Evolutionary conservation across 2,888 invertebrate species (phyloP), one percentile per base, ranked within the genome.

Genomic region (Tipula vernalis): DNA sequence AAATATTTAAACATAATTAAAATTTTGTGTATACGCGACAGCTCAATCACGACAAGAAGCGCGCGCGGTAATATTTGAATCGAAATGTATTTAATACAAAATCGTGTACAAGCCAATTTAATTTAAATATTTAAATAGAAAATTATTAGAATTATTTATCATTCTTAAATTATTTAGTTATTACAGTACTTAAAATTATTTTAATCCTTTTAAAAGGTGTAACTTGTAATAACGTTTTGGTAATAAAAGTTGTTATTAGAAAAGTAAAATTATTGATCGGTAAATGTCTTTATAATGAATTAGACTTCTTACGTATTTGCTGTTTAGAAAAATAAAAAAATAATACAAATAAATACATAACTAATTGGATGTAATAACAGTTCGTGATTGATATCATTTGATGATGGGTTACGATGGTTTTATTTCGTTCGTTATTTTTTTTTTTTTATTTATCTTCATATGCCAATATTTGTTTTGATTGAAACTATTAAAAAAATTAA

Each of bases 351-450:
- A 44, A 51, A 51, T 5, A 28, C 28, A 71, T 71, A 71, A 71
- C 71, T 71, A 71, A 71, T 71, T 71, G 71, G 71, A 71, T 71
- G 71, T 71, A 71, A 71, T 71, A 71, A 18, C 71, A 71, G 71
- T 71, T 71, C 71, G 71, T 71, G 71, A 71, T 71, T 71, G 71
- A 71, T 71, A 71, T 71, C 71, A 71, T 71, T 71, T 71, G 71
- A 71, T 71, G 71, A 71, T 71, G 71, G 71, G 71, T 28, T 71
- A 71, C 71, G 71, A 10, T 71, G 71, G 18, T 28, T 71, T 71
- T 71, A 10, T 71, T 51, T 51, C 71, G 71, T 71, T 51, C n/a
- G 51, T 51, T 51, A 51, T n/a, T 47, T 47, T 47, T n/a, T n/a
- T n/a, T n/a, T n/a, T n/a, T n/a, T n/a, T n/a, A n/a, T 51, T 15